Evolutionary conservation across 2,113 vertebrate genomes (phyloP).

Genomic region (Mirza zaza): DNA sequence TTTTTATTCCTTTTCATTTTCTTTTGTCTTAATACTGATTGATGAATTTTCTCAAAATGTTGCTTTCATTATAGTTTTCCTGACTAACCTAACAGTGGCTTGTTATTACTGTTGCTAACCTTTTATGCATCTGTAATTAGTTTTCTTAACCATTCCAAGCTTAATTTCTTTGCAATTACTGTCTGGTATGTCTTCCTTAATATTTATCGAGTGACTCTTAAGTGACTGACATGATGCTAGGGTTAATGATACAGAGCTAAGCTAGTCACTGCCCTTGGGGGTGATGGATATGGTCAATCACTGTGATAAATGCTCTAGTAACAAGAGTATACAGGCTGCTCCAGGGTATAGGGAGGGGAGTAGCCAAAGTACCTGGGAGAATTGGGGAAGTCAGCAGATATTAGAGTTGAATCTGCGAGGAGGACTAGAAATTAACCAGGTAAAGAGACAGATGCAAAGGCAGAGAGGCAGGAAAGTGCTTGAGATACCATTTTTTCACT

Average conservation of each 20-base stretch:
- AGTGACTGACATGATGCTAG: not conserved
- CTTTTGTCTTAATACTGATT: not conserved
- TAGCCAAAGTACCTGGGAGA: not conserved
- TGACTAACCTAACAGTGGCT: not conserved
- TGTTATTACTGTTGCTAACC: not conserved
- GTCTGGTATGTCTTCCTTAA: not conserved
- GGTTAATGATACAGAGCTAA: not conserved
- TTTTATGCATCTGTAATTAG: not conserved
- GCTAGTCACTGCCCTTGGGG: not conserved
- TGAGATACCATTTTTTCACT: not conserved
- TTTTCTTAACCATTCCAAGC: slow-evolving; percentile 44
- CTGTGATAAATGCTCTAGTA: not conserved
- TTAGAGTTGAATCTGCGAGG: not conserved
- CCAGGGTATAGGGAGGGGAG: not conserved
- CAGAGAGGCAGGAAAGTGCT: not conserved
- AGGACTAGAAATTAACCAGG: not conserved
- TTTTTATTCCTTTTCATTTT: not conserved
- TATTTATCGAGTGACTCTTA: not conserved
- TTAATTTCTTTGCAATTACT: not conserved
- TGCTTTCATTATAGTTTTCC: not conserved
- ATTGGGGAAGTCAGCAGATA: not conserved
- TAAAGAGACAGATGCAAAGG: not conserved
- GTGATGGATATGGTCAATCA: not conserved
- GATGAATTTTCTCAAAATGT: not conserved
- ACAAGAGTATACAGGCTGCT: not conserved